These are phyloP conservation scores for Hippopotamyrus pictus DNA, from an alignment of 2,797 vertebrate species.

Conservation along the genomic window DNA sequence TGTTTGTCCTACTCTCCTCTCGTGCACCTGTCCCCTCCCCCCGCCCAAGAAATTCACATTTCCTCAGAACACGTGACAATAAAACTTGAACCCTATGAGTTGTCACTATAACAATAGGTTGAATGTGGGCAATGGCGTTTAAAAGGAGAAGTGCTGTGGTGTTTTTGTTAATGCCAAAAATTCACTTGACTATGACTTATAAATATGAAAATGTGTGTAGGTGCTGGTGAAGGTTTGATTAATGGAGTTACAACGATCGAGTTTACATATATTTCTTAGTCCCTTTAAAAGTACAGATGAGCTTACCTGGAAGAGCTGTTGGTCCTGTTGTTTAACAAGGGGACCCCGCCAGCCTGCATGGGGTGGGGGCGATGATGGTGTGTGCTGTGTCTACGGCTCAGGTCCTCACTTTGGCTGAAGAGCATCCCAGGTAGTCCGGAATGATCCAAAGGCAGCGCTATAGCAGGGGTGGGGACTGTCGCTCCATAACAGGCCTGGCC, in stretches of 20 bases:
- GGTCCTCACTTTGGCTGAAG: slow-evolving; percentile 2
- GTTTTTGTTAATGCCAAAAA: neutral
- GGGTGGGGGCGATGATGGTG: neutral
- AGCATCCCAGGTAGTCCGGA: neutral
- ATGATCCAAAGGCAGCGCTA: neutral
- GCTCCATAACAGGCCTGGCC: neutral
- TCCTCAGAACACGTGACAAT: neutral
- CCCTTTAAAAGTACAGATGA: neutral
- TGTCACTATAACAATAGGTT: neutral
- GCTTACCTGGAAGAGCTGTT: slow-evolving; percentile 35
- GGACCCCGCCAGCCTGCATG: neutral
- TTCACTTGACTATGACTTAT: neutral
- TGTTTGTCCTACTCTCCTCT: neutral
- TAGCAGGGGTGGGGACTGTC: neutral
- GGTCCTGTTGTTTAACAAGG: neutral
- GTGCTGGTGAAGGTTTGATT: neutral
- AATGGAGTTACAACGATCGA: neutral
- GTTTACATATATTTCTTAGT: neutral
- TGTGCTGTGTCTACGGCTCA: neutral
- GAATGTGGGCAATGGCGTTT: neutral
- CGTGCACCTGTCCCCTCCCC: neutral
- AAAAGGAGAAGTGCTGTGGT: neutral
- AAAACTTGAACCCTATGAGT: neutral
- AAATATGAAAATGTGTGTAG: neutral
- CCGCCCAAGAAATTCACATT: neutral